Base-by-base conservation (phyloP, 2,888 invertebrate species). In the Cephus pulcher region DNA sequence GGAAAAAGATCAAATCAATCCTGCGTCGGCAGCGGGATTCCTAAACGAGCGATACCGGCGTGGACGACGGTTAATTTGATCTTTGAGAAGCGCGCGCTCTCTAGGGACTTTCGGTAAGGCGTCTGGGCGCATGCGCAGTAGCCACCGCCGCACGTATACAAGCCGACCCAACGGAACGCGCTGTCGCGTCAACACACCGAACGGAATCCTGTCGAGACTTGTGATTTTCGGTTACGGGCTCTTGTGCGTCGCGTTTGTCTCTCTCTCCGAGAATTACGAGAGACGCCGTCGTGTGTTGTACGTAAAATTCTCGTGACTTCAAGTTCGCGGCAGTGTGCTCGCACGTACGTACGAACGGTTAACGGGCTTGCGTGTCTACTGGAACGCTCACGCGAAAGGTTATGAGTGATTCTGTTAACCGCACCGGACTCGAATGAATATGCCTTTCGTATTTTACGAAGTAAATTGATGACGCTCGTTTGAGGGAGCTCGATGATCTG, bases 1-100 rank as follows among this genome's bases (percentile, higher is more conserved):
- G 78, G 79, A 81, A 79, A 78, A 80, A 81, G 56, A 78, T 78
- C 75, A 75, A 73, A 75, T 78, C 78, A 78, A 78, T 76, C 76
- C 76, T 56, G 56, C 56, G 56, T 56, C 71, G 33, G 32, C 71
- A 71, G 71, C 71, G 71, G 33, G 33, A 34, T 71, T 56, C 23
- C 56, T 56, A 23, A 23, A 23, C 23, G 23, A 23, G 9, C 56
- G 6, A 23, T 2, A 56, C 56, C 56, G 56, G 23, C 56, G 56
- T 23, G 56, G 23, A 56, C 56, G 56, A 56, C 56, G 56, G 56
- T 56, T 56, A 56, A 56, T 56, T 56, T 56, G 56, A 56, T 56
- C 56, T 56, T 56, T 56, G 56, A 56, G 0, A 23, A 56, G 56
- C 23, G 23, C 56, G 56, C 56, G 56, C 56, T 56, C 56, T 56